Conservation (phyloP, 2,113 vertebrate species). For the Oreamnos americanus region DNA sequence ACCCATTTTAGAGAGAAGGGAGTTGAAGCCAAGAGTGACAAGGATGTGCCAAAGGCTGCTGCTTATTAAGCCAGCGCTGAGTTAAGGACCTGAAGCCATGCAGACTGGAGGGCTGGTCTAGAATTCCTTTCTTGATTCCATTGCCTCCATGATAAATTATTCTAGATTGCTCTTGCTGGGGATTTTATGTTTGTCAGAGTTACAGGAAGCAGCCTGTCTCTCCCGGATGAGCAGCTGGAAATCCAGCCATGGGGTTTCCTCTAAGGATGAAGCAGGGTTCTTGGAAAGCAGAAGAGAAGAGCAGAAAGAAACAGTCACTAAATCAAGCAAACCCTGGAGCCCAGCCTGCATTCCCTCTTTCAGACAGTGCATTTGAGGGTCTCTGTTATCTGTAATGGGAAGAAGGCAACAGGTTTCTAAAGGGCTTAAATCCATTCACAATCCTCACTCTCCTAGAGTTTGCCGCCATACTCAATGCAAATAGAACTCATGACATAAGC, state of each 20-base stretch:
- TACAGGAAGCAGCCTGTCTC: neutral
- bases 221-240: neutral
- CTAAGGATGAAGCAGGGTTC: neutral
- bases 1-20: neutral
- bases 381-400: neutral
- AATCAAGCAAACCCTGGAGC: neutral
- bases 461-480: neutral
- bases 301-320: neutral
- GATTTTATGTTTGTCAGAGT: neutral
- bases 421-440: neutral
- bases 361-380: neutral
- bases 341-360: neutral
- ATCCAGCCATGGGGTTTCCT: rapidly evolving
- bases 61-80: neutral
- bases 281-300: neutral
- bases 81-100: neutral
- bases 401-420: neutral
- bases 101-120: neutral
- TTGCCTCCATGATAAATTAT: neutral
- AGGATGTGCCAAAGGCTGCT: neutral
- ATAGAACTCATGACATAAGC: neutral
- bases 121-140: neutral
- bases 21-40: neutral
- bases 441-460: neutral
- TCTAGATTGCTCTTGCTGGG: neutral